Base-by-base conservation (phyloP, 2,888 invertebrate species). In the Pycnomerus fuliginosus region DNA sequence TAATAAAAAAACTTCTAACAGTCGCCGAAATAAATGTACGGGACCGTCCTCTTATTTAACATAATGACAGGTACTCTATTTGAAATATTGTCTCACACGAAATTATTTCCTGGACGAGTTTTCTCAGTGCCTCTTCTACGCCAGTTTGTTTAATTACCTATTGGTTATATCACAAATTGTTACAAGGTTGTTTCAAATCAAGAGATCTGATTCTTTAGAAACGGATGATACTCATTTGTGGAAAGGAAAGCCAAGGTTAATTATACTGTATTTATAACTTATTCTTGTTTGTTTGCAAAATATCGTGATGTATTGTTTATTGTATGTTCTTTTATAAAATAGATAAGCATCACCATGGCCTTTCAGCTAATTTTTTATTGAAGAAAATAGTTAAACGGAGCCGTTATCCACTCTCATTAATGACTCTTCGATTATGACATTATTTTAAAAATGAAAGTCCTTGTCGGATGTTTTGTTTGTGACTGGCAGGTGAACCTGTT, bases 271-370 rank as follows among this genome's bases (percentile, higher is more conserved):
- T 53, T 52, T 48, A 53, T 42, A 50, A 48, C 45, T 50, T 51
- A 45, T 51, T n/a, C 46, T 53, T 42, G 50, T 55, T 58, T 56
- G 52, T 56, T 61, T 53, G 52, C 53, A 48, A 50, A 53, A 52
- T 45, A 50, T 58, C 56, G 59, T 60, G 60, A 57, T 50, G 53
- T 56, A 61, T 62, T 62, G 62, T 61, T 61, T 60, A 56, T 56
- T 55, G 57, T 56, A 48, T 51, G 50, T 56, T 57, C 52, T 55
- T 47, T 44, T 55, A 53, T 52, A 45, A 53, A 46, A 40, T 16
- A 39, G 60, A 61, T 61, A 56, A 51, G 22, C 41, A 61, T 61
- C 58, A 29, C 12, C 32, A n/a, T n/a, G 16, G 22, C 30, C 38
- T 38, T 38, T 38, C 29, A 38, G 23, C 22, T 27, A 13, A 28